Evolutionary conservation across 2,113 vertebrate species (phyloP), one percentile per base, ranked within the genome.

Genomic region (Rhabdomys dilectus): DNA sequence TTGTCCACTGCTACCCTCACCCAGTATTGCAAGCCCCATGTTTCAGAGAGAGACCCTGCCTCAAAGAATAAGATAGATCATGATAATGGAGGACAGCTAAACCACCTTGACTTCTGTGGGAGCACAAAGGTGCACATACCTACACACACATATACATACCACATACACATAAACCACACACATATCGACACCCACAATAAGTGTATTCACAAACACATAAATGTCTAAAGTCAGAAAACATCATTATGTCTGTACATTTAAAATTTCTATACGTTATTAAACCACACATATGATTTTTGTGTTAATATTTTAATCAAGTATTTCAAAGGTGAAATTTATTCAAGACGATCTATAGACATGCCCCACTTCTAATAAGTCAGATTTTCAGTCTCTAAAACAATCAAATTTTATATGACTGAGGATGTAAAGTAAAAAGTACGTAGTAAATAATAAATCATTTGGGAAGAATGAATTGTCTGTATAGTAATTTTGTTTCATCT

Each of bases 321-420:
- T 91, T 87, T 51, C 48, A 96, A 90, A 89, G 75, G 26, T 91
- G 36, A 95, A 89, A 73, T 51, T 92, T 84, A 87, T 76, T 89
- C 17, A 89, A 48, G 26, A 84, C 81, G 86, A 82, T 75, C 34
- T 96, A 8, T 88, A 77, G 42, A 56, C 31, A 86, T 85, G 75
- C 5, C 60, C 77, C 8, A 70, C 86, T 82, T 60, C 53, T 84
- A 2, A 53, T 96, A 82, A 88, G 88, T 95, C 62, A 92, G 16
- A 95, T 95, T 91, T 96, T 92, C 11, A 60, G 16, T 60, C 78
- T 95, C 62, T 90, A 56, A 96, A 92, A 36, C 22, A 94, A 26
- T 94, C 5, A 86, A 26, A 3, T 64, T 95, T 76, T 53, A 90
- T 84, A 60, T 82, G 45, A 80, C 19, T 86, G 36, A 26, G 5